A percentile compares a stretch with the other conserved stretches of the same genome.
Conservation (phyloP, 2,113 vertebrate species). For the Catharus bicknelli region DNA sequence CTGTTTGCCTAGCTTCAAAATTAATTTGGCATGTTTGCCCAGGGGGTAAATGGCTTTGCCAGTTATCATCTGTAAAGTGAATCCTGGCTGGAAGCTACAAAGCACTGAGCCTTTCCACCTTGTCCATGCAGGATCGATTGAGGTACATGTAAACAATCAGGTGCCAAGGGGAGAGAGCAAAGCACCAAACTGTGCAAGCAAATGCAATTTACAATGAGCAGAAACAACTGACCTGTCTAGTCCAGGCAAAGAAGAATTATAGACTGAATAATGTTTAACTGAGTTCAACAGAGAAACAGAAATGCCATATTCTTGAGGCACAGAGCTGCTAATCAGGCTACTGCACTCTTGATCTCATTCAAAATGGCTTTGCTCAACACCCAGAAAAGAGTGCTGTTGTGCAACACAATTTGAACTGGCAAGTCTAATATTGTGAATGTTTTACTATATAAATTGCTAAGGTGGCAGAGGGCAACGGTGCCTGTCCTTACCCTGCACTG, state of each 20-base stretch:
- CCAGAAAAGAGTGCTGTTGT: background rate
- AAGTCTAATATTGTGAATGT: background rate
- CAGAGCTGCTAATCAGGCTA: background rate
- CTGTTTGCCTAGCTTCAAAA: background rate
- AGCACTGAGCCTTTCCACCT: background rate
- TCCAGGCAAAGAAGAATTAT: background rate
- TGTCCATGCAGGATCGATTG: background rate
- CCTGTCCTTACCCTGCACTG: background rate
- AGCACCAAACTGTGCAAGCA: background rate
- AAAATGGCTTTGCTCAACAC: background rate
- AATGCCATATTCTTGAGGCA: background rate
- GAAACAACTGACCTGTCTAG: background rate
- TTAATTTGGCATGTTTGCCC: background rate
- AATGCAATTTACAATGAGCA: background rate
- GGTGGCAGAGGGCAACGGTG: background rate
- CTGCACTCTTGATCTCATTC: background rate
- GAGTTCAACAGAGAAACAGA: background rate
- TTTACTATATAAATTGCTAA: background rate
- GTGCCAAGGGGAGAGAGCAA: background rate
- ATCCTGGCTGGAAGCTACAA: background rate
- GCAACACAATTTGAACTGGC: background rate
- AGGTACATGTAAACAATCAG: background rate
- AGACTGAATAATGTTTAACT: constrained; percentile 1
- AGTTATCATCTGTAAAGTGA: background rate
- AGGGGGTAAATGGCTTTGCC: background rate